These are phyloP conservation scores for Margaritifera margaritifera DNA, from an alignment of 2,888 invertebrate species.

Conservation along the genomic window DNA sequence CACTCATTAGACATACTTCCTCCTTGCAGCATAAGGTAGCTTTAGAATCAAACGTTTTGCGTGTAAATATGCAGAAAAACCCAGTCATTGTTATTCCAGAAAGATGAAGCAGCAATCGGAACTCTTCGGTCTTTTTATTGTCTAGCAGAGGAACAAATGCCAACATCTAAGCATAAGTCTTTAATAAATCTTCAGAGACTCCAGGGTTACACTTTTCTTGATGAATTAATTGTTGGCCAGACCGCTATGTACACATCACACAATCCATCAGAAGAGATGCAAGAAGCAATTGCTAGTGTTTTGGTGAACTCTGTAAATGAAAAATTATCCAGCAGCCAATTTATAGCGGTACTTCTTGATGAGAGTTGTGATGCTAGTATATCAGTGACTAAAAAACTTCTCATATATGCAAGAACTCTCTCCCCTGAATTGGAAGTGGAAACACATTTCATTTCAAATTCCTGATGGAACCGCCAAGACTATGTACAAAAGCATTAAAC, in stretches of 20 bases:
- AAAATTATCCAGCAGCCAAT: conserved; percentile 5
- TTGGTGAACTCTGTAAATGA: background rate
- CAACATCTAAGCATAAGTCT: too few species aligned
- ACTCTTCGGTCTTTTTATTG: too few species aligned
- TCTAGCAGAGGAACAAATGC: too few species aligned
- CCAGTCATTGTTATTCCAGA: too few species aligned
- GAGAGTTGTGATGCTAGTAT: conserved; percentile 17
- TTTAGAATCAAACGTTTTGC: too few species aligned
- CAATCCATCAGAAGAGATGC: conserved; percentile 15
- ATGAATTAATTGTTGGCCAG: background rate
- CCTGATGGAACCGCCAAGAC: conserved; percentile 10
- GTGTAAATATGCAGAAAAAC: too few species aligned
- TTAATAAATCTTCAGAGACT: background rate
- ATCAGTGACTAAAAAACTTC: conserved; percentile 9
- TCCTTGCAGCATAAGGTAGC: too few species aligned
- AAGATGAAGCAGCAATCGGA: too few species aligned
- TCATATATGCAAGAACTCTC: conserved; percentile 4
- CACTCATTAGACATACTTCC: too few species aligned
- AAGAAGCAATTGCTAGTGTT: conserved; percentile 8
- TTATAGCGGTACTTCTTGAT: conserved; percentile 9
- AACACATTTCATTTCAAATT: conserved; percentile 12
- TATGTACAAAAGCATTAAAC: background rate
- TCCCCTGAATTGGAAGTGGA: conserved; percentile 10
- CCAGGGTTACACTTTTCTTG: background rate
- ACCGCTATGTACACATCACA: conserved; percentile 2